Base-by-base conservation (phyloP, 2,888 invertebrate genomes). In the Xanthorhoe designata region DNA sequence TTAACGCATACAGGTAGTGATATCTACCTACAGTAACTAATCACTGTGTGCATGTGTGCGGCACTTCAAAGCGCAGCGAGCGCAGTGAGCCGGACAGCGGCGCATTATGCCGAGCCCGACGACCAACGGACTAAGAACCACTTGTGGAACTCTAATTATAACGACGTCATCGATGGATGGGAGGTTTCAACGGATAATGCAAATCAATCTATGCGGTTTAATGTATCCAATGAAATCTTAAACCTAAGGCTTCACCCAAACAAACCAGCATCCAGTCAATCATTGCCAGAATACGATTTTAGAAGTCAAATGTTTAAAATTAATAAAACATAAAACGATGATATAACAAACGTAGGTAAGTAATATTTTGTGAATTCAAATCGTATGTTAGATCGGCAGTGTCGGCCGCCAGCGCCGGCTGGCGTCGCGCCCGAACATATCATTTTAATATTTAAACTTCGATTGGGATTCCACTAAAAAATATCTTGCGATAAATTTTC, bases 391-490 rank as follows among this genome's bases (percentile, higher is more conserved):
- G n/a, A 45, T 7, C 24, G 17, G 47, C 47, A 15, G 8, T n/a
- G n/a, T n/a, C 56, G 15, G 17, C n/a, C 35, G 52, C 52, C 10
- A 1, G n/a, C 18, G 17, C n/a, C 19, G 55, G 9, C 42, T 52
- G 62, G 61, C 61, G 55, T 50, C 29, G 50, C 63, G 35, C 57
- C 47, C 57, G n/a, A 35, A 57, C 52, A 73, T 76, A 75, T 76
- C 75, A 75, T 82, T 82, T 81, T 78, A 80, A 83, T 80, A 82
- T 79, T 83, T 76, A 79, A 82, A 81, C 77, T 78, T 72, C 74
- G 72, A 77, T 77, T 74, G 73, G 63, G 79, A 76, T 68, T 60
- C 65, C 72, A 75, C 61, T 74, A 74, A 81, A 80, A 81, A 81
- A 79, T 68, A 74, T 73, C 70, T 72, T 65, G 68, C 78, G 65